Conservation (phyloP, 2,797 vertebrate species). For the Chromis chromis region DNA sequence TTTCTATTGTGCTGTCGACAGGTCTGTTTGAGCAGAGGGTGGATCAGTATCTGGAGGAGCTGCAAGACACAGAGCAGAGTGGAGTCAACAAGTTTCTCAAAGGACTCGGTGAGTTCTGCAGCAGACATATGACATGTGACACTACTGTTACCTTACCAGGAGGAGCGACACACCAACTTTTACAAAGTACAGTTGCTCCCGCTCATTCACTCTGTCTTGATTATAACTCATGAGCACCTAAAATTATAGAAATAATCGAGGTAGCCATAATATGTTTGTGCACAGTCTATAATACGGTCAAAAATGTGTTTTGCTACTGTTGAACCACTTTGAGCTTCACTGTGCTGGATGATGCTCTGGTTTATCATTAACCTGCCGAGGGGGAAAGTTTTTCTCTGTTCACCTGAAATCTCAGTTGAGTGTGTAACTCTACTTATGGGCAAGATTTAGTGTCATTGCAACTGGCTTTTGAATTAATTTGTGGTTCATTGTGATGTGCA, state of each 20-base stretch:
- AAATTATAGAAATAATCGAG: neutral
- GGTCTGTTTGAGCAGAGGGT: conserved; percentile 97
- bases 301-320: neutral
- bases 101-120: conserved; percentile 91
- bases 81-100: conserved; percentile 98
- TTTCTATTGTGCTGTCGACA: conserved; percentile 64
- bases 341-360: neutral
- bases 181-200: neutral
- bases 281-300: neutral
- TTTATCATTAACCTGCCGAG: too few relatives aligned
- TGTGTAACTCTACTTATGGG: too few relatives aligned
- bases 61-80: conserved; percentile 97
- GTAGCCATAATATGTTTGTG: neutral
- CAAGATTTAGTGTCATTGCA: too few relatives aligned
- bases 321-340: neutral
- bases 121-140: neutral
- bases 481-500: too few relatives aligned
- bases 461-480: neutral
- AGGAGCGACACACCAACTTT: neutral
- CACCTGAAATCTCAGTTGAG: neutral
- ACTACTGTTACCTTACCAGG: conserved; percentile 1
- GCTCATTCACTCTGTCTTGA: neutral
- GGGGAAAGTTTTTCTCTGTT: neutral
- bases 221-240: neutral
- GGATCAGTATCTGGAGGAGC: conserved; percentile 97